Evolutionary conservation across 2,888 invertebrate genomes (phyloP).

Genomic region (Campoplex nolae): DNA sequence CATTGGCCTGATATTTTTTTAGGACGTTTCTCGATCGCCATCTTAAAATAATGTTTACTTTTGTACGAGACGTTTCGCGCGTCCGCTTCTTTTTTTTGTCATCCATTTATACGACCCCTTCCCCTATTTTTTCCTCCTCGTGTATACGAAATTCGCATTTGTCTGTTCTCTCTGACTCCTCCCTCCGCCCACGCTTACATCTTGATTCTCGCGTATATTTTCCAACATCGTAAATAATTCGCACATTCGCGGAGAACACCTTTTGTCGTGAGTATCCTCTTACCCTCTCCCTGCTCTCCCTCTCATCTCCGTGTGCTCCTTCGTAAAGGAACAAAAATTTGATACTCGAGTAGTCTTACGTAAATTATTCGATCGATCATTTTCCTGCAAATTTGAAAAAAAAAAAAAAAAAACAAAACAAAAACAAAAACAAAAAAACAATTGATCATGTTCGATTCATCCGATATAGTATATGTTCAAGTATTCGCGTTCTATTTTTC

Average conservation of each 20-base stretch:
- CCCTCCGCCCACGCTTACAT: slow-evolving; percentile 78
- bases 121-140: slow-evolving; percentile 24
- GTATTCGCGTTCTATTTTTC: background rate
- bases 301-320: slow-evolving; percentile 9
- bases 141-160: slow-evolving; percentile 56
- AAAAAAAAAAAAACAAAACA: background rate
- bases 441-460: background rate
- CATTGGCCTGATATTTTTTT: slow-evolving; percentile 35
- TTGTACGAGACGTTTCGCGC: slow-evolving; percentile 63
- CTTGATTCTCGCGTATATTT: slow-evolving; percentile 78
- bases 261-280: slow-evolving; percentile 51
- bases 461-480: background rate
- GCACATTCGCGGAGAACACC: slow-evolving; percentile 62
- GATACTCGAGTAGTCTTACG: background rate
- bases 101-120: slow-evolving; percentile 41
- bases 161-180: slow-evolving; percentile 54
- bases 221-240: slow-evolving; percentile 78
- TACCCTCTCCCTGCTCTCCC: background rate
- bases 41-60: slow-evolving; percentile 56
- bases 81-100: slow-evolving; percentile 26
- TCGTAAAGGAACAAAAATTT: slow-evolving; percentile 25
- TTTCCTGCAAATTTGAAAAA: background rate
- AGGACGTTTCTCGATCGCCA: slow-evolving; percentile 12
- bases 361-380: background rate
- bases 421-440: background rate